These are phyloP conservation scores for Drosophila pseudoananassae DNA, from an alignment of 1,140 invertebrate genomes.

Conservation along the genomic window DNA sequence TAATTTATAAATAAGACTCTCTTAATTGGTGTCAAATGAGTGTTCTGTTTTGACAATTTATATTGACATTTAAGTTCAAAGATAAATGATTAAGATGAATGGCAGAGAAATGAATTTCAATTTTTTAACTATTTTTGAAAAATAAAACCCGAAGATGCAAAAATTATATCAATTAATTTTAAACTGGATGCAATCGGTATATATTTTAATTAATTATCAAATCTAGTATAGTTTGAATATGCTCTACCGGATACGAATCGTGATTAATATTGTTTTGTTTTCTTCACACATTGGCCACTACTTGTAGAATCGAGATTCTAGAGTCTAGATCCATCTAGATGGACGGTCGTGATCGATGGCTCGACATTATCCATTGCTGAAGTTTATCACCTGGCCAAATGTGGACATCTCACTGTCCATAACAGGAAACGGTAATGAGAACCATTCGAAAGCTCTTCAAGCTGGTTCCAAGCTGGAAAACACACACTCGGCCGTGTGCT, in stretches of 20 bases:
- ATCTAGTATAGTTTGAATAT: background rate
- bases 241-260: background rate
- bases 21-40: constrained; percentile 24
- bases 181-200: background rate
- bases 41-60: constrained; percentile 17
- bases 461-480: constrained; percentile 35
- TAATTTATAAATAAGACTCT: constrained; percentile 3
- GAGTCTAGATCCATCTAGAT: constrained; percentile 11
- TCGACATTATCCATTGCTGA: constrained; percentile 27
- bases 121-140: background rate
- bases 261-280: background rate
- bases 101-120: background rate
- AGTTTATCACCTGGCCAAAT: constrained; percentile 41
- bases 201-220: background rate
- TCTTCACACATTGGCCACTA: constrained; percentile 22
- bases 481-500: constrained; percentile 61
- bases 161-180: background rate
- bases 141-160: background rate
- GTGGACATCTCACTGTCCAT: constrained; percentile 44
- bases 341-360: constrained; percentile 37
- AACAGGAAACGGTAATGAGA: constrained; percentile 55
- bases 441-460: constrained; percentile 44
- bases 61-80: constrained; percentile 14
- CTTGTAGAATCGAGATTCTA: constrained; percentile 10
- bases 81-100: constrained; percentile 13